Evolutionary conservation across 2,113 vertebrate genomes (phyloP), one percentile per base, ranked within the genome.

Genomic region (Rhodinocichla rosea): DNA sequence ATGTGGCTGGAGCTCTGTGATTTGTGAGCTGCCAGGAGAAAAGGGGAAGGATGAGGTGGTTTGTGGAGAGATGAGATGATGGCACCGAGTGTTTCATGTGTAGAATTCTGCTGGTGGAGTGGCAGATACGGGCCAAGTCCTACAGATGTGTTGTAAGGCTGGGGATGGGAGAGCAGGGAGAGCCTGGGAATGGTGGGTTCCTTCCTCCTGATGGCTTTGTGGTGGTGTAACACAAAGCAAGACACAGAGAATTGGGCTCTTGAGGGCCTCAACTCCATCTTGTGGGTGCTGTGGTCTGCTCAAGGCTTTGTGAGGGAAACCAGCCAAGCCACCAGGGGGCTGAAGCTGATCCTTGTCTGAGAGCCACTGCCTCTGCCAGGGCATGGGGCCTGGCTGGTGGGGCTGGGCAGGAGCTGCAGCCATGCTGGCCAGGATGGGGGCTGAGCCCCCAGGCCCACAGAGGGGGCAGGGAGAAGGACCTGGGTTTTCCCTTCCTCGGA

Each of bases 331-430:
- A 75, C 56, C n/a, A 9, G 22, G 49, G 55, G 68, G 67, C 53
- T 49, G 47, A 49, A 69, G 63, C 63, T 6, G 17, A 26, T 77
- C 11, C 49, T 39, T 2, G 1, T 32, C 39, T 0, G 0, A 49
- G 64, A 80, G 32, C 53, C 39, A 49, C 7, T 62, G 80, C 59
- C 44, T 63, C 6, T 62, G 80, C 44, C 6, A 7, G 6, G 1
- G 4, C 0, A 0, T 0, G 0, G 55, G 50, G 17, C 16, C 16
- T 0, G 0, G 28, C 76, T 15, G 39, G 24, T 30, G 59, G 70
- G 81, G 56, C 56, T 32, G 83, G 44, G 65, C 2, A 0, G 76
- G 79, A 82, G 79, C 83, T 59, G 53, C 0, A 0, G 71, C 26
- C 1, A 1, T 5, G 3, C n/a, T 59, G 35, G 65, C 14, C 0